phyloP scores from a whole-genome alignment of 2,888 invertebrate species.

The Harpalus rufipes region DNA sequence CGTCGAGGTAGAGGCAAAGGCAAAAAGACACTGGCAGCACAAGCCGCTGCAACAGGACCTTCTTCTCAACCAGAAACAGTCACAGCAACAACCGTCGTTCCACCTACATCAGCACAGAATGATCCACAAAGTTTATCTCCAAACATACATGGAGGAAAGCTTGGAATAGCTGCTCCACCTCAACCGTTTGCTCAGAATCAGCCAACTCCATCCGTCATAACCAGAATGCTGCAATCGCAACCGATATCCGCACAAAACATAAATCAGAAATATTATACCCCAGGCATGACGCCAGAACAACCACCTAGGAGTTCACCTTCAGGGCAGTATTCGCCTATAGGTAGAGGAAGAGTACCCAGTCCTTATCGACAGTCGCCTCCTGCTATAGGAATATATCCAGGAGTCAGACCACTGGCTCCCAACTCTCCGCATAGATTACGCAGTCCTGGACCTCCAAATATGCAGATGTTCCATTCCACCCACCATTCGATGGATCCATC shows the following conservation, averaged over 20 bases:
- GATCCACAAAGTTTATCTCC: conserved; percentile 72
- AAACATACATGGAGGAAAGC: conserved; percentile 73
- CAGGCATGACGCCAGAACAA: conserved; percentile 71
- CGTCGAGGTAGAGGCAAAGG: conserved; percentile 76
- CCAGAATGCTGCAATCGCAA: conserved; percentile 81
- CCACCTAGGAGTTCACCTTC: conserved; percentile 67
- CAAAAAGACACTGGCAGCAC: conserved; percentile 77
- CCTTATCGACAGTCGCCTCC: conserved; percentile 73
- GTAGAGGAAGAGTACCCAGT: conserved; percentile 75
- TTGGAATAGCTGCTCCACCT: conserved; percentile 77
- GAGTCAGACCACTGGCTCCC: conserved; percentile 67
- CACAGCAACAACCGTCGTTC: conserved; percentile 70
- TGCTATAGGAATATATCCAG: conserved; percentile 72
- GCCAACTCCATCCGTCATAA: conserved; percentile 81
- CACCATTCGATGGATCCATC: conserved; percentile 79
- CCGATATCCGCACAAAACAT: conserved; percentile 74
- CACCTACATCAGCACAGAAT: conserved; percentile 70
- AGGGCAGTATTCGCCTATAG: conserved; percentile 67
- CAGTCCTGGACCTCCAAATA: conserved; percentile 71
- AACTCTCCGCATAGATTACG: conserved; percentile 69
- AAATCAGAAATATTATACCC: conserved; percentile 76
- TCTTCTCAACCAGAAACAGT: conserved; percentile 77
- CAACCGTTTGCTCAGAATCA: conserved; percentile 78
- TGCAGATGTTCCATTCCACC: conserved; percentile 77
- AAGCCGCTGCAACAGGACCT: conserved; percentile 78